A percentile compares a stretch with the other conserved stretches of the same genome.
Evolutionary conservation across 2,797 vertebrate species (phyloP).

Genomic region (Discoglossus pictus): DNA sequence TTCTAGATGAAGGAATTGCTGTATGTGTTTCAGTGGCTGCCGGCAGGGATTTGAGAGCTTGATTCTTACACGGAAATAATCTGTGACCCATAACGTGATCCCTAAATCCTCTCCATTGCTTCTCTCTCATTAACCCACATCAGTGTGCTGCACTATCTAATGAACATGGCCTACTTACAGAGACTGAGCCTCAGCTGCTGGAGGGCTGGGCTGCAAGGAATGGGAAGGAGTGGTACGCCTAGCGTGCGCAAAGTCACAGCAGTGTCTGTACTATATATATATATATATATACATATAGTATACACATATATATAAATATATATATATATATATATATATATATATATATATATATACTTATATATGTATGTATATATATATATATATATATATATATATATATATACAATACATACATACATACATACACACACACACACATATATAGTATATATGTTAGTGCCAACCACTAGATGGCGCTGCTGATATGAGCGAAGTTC

Average conservation of each 20-base stretch:
- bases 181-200: neutral
- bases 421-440: too few species aligned
- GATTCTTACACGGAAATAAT: conserved; percentile 23
- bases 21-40: conserved; percentile 24
- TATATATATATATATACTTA: conserved; percentile 13
- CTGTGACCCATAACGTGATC: conserved; percentile 38
- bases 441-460: too few species aligned
- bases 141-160: conserved; percentile 41
- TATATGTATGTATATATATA: neutral
- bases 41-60: conserved; percentile 24
- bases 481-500: too few species aligned
- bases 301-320: neutral
- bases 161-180: conserved; percentile 45
- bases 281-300: conserved; percentile 10
- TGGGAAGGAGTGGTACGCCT: too few species aligned
- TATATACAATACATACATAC: too few species aligned
- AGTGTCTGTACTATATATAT: conserved; percentile 8
- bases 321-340: conserved; percentile 8
- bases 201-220: neutral
- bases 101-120: conserved; percentile 50
- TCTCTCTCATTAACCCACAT: conserved; percentile 42
- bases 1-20: conserved; percentile 9
- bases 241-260: neutral
- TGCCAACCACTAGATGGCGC: too few species aligned
- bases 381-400: too few species aligned